Conservation (phyloP, 2,797 vertebrate species). For the Dipus sagitta region DNA sequence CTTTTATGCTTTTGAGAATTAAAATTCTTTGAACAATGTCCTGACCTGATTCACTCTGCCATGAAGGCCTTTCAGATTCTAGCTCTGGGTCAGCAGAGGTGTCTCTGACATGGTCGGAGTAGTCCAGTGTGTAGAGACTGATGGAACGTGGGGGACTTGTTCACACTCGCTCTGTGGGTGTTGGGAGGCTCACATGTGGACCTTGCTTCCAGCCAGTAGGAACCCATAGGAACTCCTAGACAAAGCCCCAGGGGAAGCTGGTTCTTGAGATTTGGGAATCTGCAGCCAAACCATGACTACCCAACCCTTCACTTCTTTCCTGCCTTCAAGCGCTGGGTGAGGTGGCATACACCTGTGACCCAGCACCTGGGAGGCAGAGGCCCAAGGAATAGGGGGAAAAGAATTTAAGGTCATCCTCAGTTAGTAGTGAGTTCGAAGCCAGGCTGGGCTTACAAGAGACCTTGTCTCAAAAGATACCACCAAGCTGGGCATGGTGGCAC, state of each 20-base stretch:
- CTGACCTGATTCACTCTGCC: conserved; percentile 4
- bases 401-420: too few relatives aligned
- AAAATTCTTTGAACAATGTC: conserved; percentile 22
- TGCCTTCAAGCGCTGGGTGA: background rate
- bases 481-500: too few relatives aligned
- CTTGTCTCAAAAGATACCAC: too few relatives aligned
- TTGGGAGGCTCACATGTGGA: background rate
- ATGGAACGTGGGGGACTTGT: background rate
- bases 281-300: background rate
- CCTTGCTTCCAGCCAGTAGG: background rate
- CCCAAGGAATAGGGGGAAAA: too few relatives aligned
- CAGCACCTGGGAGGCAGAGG: too few relatives aligned
- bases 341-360: too few relatives aligned
- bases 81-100: background rate
- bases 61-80: background rate
- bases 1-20: background rate
- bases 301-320: background rate
- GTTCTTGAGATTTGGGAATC: background rate
- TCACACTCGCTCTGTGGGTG: accelerated
- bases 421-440: too few relatives aligned
- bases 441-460: too few relatives aligned
- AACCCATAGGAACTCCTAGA: background rate
- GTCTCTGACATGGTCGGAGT: background rate
- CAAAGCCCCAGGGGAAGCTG: background rate
- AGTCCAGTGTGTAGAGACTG: background rate